Base-by-base conservation (phyloP, 2,113 vertebrate genomes). In the Tichodroma muraria region DNA sequence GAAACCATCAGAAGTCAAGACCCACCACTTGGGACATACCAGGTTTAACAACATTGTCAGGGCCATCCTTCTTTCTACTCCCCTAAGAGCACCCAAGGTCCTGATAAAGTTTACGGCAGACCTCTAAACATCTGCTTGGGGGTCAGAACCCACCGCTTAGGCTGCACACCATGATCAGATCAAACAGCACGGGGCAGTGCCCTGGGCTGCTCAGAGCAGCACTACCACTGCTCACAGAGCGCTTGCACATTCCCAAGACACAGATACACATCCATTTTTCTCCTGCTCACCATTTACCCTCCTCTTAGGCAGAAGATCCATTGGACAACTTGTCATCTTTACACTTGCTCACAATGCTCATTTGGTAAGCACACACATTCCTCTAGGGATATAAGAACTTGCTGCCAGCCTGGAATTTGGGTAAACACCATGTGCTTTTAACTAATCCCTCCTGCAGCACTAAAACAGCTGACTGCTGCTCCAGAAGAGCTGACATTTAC, bases 161-260 rank as follows among this genome's bases (percentile, higher is more conserved):
- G 18, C 35, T 35, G 35, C 24, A 30, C 30, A 50, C 28, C 15
- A 17, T 13, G 11, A 78, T 37, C 33, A 66, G 79, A 38, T 13
- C 47, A 57, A 87, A 20, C 35, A 54, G 53, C 8, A 2, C 37
- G 10, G n/a, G 27, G n/a, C 53, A 68, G 40, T 52, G 50, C 19
- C 47, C 52, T 15, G 35, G 17, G 28, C 24, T 23, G 38, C 61
- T 76, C 38, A 61, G 40, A 75, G 45, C 37, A 59, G 13, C 45
- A 37, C 19, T 4, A 2, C 0, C 0, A 33, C 42, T 25, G 31
- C 47, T 71, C 37, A 16, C 27, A 11, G 52, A 50, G 23, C 7
- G 13, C 31, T 38, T 40, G 15, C 2, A 3, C 21, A 7, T 69
- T 60, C 50, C 28, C 53, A 52, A 30, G 33, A 31, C 27, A 42